Conservation (phyloP, 2,113 vertebrate species). For the Thymallus thymallus region DNA sequence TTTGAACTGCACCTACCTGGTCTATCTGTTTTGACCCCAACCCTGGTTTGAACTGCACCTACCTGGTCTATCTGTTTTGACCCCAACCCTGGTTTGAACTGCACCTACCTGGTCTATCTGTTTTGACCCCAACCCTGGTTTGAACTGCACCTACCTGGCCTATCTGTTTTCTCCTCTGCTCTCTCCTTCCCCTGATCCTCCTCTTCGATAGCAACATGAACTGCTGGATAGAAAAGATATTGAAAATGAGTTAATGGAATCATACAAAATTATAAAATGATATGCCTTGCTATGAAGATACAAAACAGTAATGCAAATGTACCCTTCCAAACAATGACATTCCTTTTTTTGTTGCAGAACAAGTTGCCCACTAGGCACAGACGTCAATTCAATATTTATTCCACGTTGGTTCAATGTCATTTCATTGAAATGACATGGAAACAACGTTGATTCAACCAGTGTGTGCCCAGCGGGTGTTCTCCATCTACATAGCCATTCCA, state of each 20-base stretch:
- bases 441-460: no score
- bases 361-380: no score
- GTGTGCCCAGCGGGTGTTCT: no score
- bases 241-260: not conserved
- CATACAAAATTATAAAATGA: not conserved
- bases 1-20: conserved; percentile 39
- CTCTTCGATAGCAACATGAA: conserved; percentile 40
- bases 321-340: no score
- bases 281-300: not conserved
- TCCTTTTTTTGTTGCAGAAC: no score
- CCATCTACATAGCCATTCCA: no score
- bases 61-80: conserved; percentile 53
- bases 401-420: no score
- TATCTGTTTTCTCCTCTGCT: conserved; percentile 39
- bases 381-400: no score
- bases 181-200: conserved; percentile 43
- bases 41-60: not conserved
- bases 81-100: not conserved
- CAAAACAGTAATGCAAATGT: no score
- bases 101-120: conserved; percentile 46
- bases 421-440: no score
- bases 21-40: conserved; percentile 32
- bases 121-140: conserved; percentile 15
- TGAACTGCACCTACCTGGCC: conserved; percentile 38
- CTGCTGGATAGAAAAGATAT: conserved; percentile 6